Base-by-base conservation (phyloP, 37 sponge, comb jelly and placozoan species). In the Petrosia ficiformis region DNA sequence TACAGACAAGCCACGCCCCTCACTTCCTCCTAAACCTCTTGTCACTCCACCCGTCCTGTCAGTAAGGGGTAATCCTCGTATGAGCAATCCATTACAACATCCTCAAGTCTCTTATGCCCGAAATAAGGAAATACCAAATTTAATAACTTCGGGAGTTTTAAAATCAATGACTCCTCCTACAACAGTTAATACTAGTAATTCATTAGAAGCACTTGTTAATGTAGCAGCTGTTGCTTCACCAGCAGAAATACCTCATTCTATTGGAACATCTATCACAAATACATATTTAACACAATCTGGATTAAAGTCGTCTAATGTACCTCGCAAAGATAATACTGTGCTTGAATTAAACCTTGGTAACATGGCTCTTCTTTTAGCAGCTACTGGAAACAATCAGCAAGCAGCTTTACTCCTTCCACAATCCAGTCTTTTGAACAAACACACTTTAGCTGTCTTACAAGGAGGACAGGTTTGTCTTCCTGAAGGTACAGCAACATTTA, bases 61-160 rank as follows among this genome's bases (percentile, higher is more conserved):
- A 26, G 48, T 4, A 19, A 29, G 3, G 26, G 65, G 54, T 14
- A 5, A 5, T 8, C 5, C 63, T 26, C 28, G 11, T 6, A 26
- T 11, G 28, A 5, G 25, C 26, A 48, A 16, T 48, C 14, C 54
- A 19, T 19, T 16, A 19, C 54, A 73, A 82, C 74, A 30, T 60
- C 75, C 19, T 60, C 58, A 35, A 76, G 58, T 37, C 72, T 71
- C 28, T 61, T 59, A 39, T 32, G 35, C 80, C 57, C 64, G 44
- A 28, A 31, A 42, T 48, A 39, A 21, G 52, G 68, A 0, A 48
- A 32, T 28, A 10, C 34, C 5, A 25, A n/a, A 65, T 40, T 80
- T 56, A 8, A 29, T 84, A 0, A 80, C 80, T 0, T 83, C 86
- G 63, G 92, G 86, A 73, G 71, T 87, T 33, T 80, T 91, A 1